A percentile compares a stretch with the other conserved stretches of the same genome.
These are phyloP conservation scores for Catharus minimus DNA, from an alignment of 2,113 vertebrate genomes.

Conservation along the genomic window DNA sequence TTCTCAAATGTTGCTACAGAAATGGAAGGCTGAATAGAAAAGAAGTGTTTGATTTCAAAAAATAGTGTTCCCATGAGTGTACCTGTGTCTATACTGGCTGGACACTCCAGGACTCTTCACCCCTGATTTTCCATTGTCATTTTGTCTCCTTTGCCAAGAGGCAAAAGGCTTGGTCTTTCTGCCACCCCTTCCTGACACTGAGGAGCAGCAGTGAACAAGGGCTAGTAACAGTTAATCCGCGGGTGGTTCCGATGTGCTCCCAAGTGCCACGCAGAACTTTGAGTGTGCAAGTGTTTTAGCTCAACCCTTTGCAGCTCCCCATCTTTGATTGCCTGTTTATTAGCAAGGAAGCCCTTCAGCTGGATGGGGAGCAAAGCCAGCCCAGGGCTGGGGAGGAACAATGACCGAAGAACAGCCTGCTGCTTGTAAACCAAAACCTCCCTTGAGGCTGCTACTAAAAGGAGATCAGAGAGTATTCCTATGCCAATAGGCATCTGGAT, in stretches of 20 bases:
- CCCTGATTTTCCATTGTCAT: background rate
- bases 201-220: background rate
- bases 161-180: background rate
- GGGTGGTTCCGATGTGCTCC: background rate
- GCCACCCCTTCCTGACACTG: background rate
- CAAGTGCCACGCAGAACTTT: background rate
- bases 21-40: background rate
- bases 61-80: background rate
- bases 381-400: background rate
- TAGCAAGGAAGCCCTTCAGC: background rate
- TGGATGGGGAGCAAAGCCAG: background rate
- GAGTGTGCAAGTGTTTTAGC: background rate
- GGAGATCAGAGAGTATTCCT: slow-evolving; percentile 31
- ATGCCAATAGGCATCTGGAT: background rate
- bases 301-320: background rate
- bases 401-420: background rate
- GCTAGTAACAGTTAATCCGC: background rate
- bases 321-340: background rate
- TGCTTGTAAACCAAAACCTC: slow-evolving; percentile 36
- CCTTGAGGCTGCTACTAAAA: slow-evolving; percentile 7
- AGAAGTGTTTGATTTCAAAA: background rate
- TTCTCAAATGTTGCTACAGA: background rate
- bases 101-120: background rate
- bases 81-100: background rate
- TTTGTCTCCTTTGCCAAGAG: background rate